Evolutionary conservation across 2,797 vertebrate species (phyloP), one percentile per base, ranked within the genome.

Genomic region (Eremophila alpestris): DNA sequence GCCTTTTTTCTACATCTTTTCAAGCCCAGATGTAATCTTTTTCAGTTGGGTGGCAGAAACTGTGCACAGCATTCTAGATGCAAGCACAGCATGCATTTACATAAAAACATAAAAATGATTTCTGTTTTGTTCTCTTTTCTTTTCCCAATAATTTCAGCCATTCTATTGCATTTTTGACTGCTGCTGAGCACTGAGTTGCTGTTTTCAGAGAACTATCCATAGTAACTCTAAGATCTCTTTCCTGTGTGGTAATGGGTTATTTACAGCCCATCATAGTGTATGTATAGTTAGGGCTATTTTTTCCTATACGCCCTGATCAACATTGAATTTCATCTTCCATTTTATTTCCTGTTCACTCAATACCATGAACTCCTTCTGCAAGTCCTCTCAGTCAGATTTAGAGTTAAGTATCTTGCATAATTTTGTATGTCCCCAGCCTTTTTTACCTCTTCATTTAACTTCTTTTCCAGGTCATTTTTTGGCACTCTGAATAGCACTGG

Each of bases 261-360:
- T 95, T 95, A 90, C 76, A 94, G 40, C 62, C 69, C 51, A 83
- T 78, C 76, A 65, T 4, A 48, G 15, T 59, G 51, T 45, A 71
- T 32, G 16, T 73, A 63, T 82, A 92, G 32, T 91, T 93, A 65
- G 71, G 79, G 51, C 58, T 93, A 86, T 86, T 94, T 96, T 96
- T 94, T 74, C 56, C 30, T 58, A 16, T 62, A 30, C 5, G 3
- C 26, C 75, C 65, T 93, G 91, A 93, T 68, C 73, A 94, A 88
- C n/a, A 67, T 23, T 29, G 75, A 94, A 93, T 93, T 92, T 94
- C 76, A 85, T 87, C 82, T 94, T 94, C 56, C 43, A 45, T 94
- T 96, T 95, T 90, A 94, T 88, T 93, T 30, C 83, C 55, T 89
- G 68, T 91, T 96, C 87, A 54, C 30, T 90, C 65, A 55, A 15